A percentile compares a stretch with the other conserved stretches of the same genome.
These are phyloP conservation scores for Porphyrio hochstetteri DNA, from an alignment of 2,113 vertebrate species.

Conservation along the genomic window DNA sequence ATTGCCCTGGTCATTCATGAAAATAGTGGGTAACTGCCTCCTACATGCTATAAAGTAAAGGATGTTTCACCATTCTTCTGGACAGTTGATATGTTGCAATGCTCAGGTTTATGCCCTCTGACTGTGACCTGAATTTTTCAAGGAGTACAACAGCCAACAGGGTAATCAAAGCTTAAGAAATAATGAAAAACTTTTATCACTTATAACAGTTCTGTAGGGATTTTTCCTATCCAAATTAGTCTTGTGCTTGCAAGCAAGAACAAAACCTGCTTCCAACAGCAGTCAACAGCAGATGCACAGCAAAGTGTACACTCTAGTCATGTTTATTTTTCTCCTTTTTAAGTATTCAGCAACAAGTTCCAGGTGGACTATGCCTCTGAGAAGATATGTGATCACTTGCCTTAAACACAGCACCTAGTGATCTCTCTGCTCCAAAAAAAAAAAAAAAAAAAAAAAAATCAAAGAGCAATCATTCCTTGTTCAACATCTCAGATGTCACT, in stretches of 20 bases:
- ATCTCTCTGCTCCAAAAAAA: no score
- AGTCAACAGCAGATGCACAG: neutral
- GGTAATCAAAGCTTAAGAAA: neutral
- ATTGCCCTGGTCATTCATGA: neutral
- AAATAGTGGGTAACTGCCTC: neutral
- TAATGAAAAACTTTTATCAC: neutral
- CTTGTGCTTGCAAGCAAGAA: neutral
- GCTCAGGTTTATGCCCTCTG: neutral
- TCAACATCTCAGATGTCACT: neutral
- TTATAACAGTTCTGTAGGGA: neutral
- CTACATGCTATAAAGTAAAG: neutral
- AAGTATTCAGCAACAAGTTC: neutral
- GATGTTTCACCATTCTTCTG: neutral
- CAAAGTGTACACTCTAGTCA: neutral
- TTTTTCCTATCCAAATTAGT: neutral
- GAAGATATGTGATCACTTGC: neutral
- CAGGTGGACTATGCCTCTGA: neutral
- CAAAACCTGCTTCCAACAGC: neutral
- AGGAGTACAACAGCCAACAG: neutral
- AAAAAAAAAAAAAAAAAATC: neutral
- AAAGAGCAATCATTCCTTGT: neutral
- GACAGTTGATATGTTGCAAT: neutral
- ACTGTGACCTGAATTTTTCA: neutral
- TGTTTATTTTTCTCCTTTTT: neutral
- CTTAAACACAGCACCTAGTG: neutral